Base-by-base conservation (phyloP, 2,113 vertebrate species). In the Sapayoa aenigma region DNA sequence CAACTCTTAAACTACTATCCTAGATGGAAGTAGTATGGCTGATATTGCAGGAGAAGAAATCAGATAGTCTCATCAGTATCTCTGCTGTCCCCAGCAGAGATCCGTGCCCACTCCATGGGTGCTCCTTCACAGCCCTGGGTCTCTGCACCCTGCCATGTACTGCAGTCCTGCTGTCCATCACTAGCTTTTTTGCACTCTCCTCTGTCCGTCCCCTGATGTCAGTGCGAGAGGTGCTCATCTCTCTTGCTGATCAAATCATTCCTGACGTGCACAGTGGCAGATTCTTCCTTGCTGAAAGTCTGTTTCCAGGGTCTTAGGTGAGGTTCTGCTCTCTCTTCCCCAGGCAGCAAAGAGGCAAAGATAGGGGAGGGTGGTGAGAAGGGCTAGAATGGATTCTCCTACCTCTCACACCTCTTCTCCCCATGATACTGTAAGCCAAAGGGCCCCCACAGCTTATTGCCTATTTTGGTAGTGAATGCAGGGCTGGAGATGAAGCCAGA, bases 151-250 rank as follows among this genome's bases (percentile, higher is more conserved):
- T 53, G 59, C 74, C 44, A 23, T 1, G 28, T 4, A 9, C 83
- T 80, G 71, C 71, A 90, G 67, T 65, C 50, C 69, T 10, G 13
- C 46, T 87, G 89, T 33, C 87, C 75, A 30, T 87, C 74, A 82
- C 4, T 10, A 52, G 84, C 71, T 89, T 91, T 93, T 94, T 95
- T 60, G 28, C 94, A 90, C 90, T 97, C 95, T 97, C 97, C 97
- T 97, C 96, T 97, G 89, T 85, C 74, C 93, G 97, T 97, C 97
- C 97, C 97, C 97, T 97, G 95, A 96, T 89, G 97, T 97, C 97
- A 96, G 58, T 84, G 63, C 87, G 95, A 39, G 94, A 95, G 87
- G 76, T 93, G 82, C 35, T 89, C 67, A 65, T 96, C 93, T 94
- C 82, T 95, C 90, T 83, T 35, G 50, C 85, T 95, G 87, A 96